These are phyloP conservation scores for Caenorhabditis zanzibari DNA, from an alignment of 2,888 invertebrate species.

Conservation along the genomic window DNA sequence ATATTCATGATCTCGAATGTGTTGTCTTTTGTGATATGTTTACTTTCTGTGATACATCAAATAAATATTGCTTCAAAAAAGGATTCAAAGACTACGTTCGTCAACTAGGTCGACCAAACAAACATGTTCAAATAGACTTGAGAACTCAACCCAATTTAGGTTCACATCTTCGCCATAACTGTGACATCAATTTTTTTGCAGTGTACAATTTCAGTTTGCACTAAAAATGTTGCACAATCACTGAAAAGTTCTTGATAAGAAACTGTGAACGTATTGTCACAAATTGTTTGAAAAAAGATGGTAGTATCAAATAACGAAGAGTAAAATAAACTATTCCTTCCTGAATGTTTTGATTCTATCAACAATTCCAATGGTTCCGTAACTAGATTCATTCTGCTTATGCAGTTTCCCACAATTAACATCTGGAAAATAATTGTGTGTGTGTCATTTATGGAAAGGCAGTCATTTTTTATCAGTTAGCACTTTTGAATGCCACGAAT, in stretches of 20 bases:
- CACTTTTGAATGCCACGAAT: conserved; percentile 37
- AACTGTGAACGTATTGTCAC: not conserved
- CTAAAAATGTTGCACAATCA: conserved; percentile 1
- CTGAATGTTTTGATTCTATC: conserved; percentile 8
- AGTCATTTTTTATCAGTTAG: conserved; percentile 13
- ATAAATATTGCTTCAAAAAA: not conserved
- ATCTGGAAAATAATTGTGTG: conserved; percentile 1
- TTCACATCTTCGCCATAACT: not conserved
- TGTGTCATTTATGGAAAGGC: conserved; percentile 6
- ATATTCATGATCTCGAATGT: too few relatives aligned
- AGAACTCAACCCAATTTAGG: not conserved
- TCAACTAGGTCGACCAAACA: not conserved
- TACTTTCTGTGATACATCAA: conserved; percentile 20
- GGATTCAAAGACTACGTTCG: not conserved
- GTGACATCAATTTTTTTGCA: conserved; percentile 1
- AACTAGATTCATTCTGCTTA: not conserved
- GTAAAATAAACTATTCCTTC: not conserved
- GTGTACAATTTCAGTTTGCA: not conserved
- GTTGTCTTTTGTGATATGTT: not conserved
- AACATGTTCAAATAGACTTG: not conserved
- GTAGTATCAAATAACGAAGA: conserved; percentile 4
- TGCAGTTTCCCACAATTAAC: conserved; percentile 17
- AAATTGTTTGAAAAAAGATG: not conserved
- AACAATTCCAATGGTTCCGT: not conserved
- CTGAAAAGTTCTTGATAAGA: conserved; percentile 12